Evolutionary conservation across 2,888 invertebrate genomes (phyloP).

Genomic region (Oscheius sp.): DNA sequence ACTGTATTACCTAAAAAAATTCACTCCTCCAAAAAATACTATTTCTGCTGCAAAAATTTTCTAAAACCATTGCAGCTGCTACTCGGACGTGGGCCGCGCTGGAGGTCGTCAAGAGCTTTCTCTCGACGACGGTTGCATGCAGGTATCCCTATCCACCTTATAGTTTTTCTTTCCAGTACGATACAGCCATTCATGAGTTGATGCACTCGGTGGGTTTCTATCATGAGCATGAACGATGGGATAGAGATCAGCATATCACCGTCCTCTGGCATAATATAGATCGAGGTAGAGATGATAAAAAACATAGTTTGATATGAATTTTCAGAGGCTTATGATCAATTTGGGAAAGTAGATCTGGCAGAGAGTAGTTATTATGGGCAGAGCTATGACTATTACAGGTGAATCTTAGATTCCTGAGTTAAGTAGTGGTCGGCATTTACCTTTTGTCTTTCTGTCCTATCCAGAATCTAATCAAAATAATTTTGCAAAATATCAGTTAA

Average conservation of each 20-base stretch:
- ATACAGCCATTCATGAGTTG: conserved; percentile 70
- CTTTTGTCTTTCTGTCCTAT: too few relatives aligned
- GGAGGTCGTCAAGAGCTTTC: conserved; percentile 70
- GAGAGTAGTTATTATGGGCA: conserved; percentile 69
- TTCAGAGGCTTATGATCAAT: conserved; percentile 70
- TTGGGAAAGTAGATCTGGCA: conserved; percentile 69
- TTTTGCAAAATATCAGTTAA: too few relatives aligned
- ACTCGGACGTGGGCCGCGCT: conserved; percentile 69
- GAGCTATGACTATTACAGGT: conserved; percentile 56
- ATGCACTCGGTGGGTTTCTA: conserved; percentile 69
- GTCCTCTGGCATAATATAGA: conserved; percentile 71
- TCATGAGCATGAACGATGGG: conserved; percentile 70
- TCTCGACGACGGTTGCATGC: conserved; percentile 69
- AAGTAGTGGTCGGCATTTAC: too few relatives aligned
- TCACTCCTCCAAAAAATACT: too few relatives aligned
- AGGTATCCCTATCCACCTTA: conserved; percentile 28
- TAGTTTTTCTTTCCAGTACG: conserved; percentile 52
- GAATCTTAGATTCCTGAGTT: neutral
- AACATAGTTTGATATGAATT: neutral
- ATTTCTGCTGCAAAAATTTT: too few relatives aligned
- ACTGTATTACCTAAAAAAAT: too few relatives aligned
- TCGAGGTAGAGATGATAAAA: conserved; percentile 45
- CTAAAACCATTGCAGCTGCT: conserved; percentile 65
- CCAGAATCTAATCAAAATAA: too few relatives aligned
- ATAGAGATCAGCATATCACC: conserved; percentile 67